These are phyloP conservation scores for Podocnemis expansa DNA, from an alignment of 2,113 vertebrate species.

Conservation along the genomic window DNA sequence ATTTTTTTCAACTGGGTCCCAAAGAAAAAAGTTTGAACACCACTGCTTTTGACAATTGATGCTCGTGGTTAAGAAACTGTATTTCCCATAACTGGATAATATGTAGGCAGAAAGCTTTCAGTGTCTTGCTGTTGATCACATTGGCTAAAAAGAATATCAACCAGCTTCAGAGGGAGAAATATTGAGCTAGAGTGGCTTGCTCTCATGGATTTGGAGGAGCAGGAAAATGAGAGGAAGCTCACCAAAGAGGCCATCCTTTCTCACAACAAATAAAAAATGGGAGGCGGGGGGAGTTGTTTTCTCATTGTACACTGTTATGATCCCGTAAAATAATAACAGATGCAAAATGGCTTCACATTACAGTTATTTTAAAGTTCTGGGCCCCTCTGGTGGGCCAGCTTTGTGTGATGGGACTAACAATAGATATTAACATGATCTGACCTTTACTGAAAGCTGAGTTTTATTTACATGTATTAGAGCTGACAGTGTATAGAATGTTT, in stretches of 20 bases:
- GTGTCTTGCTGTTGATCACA: no score
- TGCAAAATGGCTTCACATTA: not conserved
- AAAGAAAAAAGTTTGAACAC: no score
- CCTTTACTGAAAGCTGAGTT: not conserved
- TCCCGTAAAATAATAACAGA: not conserved
- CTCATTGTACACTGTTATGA: not conserved
- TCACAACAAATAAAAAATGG: no score
- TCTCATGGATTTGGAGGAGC: not conserved
- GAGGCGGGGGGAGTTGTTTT: not conserved
- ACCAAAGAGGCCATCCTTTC: not conserved
- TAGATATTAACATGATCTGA: not conserved
- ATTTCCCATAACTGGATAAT: not conserved
- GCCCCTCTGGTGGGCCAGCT: not conserved
- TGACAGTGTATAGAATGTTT: not conserved
- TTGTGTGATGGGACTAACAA: not conserved
- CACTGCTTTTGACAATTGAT: not conserved
- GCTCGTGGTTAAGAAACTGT: not conserved
- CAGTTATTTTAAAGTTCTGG: not conserved
- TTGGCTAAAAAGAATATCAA: no score
- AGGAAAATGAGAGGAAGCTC: not conserved
- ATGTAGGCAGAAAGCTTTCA: no score
- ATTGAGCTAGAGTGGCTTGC: not conserved
- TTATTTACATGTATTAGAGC: not conserved
- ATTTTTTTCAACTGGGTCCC: no score
- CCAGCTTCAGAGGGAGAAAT: not conserved